Conservation (phyloP, 1,140 invertebrate genomes). For the Acyrthosiphon pisum region DNA sequence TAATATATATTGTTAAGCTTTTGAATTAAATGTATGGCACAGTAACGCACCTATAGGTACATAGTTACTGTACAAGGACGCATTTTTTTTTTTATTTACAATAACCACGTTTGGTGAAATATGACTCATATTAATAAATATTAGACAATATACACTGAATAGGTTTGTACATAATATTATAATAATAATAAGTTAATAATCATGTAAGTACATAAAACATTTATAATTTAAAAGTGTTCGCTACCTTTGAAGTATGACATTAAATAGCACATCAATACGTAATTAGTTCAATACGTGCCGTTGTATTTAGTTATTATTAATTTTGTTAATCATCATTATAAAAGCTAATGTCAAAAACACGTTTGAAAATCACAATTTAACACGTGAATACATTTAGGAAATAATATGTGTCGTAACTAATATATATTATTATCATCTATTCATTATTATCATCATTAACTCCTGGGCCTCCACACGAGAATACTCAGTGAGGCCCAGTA, state of each 20-base stretch:
- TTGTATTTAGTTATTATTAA: neutral
- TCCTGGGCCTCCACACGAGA: too few relatives aligned
- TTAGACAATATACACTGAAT: neutral
- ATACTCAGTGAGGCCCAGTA: too few relatives aligned
- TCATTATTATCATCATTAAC: too few relatives aligned
- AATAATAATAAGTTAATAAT: neutral
- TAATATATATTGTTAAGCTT: neutral
- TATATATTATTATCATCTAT: neutral
- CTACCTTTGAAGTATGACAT: neutral
- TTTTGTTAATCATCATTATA: neutral
- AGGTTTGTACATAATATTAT: neutral
- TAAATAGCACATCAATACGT: neutral
- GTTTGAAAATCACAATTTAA: neutral
- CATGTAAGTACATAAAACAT: neutral
- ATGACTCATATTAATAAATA: constrained; percentile 18
- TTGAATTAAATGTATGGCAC: neutral
- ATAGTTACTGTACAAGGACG: neutral
- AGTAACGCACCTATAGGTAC: neutral
- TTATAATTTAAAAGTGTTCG: neutral
- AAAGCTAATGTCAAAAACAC: neutral
- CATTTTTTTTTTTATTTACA: neutral
- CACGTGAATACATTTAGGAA: neutral
- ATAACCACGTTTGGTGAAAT: neutral
- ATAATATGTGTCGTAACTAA: neutral
- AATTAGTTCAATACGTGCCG: neutral